Percentiles rank a stretch among this genome's conserved stretches.
These are phyloP conservation scores for Ecdyonurus torrentis DNA, from an alignment of 2,888 invertebrate genomes.

Conservation along the genomic window DNA sequence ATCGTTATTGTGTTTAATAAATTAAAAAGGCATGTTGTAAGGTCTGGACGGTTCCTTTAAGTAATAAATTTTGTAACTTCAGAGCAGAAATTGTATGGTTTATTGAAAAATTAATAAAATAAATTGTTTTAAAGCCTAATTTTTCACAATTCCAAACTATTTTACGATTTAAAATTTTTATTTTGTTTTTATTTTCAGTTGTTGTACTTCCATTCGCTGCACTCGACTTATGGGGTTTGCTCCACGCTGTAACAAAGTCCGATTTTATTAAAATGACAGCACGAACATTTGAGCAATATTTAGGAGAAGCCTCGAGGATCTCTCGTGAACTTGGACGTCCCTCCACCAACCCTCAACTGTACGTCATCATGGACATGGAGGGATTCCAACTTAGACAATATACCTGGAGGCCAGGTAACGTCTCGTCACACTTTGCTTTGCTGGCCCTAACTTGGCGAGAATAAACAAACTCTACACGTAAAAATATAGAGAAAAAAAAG, in stretches of 20 bases:
- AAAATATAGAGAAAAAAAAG: background rate
- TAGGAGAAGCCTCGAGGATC: constrained; percentile 42
- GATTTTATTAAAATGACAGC: constrained; percentile 58
- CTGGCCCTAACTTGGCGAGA: constrained; percentile 12
- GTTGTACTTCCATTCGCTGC: constrained; percentile 66
- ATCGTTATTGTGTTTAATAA: too few relatives aligned
- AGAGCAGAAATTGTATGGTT: too few relatives aligned
- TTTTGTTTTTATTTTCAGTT: too few relatives aligned
- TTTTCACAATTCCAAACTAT: too few relatives aligned
- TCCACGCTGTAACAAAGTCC: constrained; percentile 51
- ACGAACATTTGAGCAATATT: constrained; percentile 40
- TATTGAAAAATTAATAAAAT: too few relatives aligned
- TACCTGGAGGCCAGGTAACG: constrained; percentile 64
- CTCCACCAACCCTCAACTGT: constrained; percentile 44
- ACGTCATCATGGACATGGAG: constrained; percentile 59
- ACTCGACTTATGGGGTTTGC: constrained; percentile 62
- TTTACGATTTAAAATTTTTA: too few relatives aligned
- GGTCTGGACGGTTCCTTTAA: too few relatives aligned
- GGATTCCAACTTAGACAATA: constrained; percentile 61
- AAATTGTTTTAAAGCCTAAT: too few relatives aligned
- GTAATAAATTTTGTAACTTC: too few relatives aligned
- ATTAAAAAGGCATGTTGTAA: too few relatives aligned
- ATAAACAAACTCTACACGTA: background rate
- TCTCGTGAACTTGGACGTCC: constrained; percentile 35
- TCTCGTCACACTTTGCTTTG: too few relatives aligned